Conservation (phyloP, 2,797 vertebrate species). For the Fratercula arctica region DNA sequence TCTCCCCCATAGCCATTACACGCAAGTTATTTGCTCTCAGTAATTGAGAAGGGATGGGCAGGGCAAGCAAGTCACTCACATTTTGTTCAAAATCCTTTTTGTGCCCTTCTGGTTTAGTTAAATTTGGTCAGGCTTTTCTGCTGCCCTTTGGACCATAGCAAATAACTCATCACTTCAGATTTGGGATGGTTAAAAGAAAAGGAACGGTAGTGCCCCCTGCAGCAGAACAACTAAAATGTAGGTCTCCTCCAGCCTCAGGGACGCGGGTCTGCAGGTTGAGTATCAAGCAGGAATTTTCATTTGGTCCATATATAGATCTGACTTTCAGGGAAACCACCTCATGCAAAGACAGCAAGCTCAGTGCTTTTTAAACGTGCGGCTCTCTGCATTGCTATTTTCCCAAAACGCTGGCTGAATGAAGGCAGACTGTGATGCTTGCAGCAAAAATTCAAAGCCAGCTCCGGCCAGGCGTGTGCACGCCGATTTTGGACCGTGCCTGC, state of each 20-base stretch:
- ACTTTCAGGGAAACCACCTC: not conserved
- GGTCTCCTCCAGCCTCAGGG: not conserved
- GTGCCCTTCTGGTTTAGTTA: slow-evolving; percentile 65
- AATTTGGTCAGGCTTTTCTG: slow-evolving; percentile 67
- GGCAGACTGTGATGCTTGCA: not conserved
- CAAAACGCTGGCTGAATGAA: not conserved
- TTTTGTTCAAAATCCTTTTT: slow-evolving; percentile 61
- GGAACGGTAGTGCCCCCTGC: slow-evolving; percentile 63
- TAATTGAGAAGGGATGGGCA: slow-evolving; percentile 65
- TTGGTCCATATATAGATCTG: not conserved
- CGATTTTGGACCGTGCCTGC: not conserved
- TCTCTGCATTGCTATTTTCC: not conserved
- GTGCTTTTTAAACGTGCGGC: not conserved
- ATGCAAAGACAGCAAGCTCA: not conserved
- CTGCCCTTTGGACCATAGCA: slow-evolving; percentile 61
- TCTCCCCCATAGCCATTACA: slow-evolving; percentile 25
- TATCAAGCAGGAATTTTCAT: not conserved
- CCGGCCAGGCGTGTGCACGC: not conserved
- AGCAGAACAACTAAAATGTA: not conserved
- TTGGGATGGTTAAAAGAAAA: not conserved
- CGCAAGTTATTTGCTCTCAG: slow-evolving; percentile 57
- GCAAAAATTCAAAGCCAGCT: not conserved
- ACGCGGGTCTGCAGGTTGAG: not conserved
- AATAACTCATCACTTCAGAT: slow-evolving; percentile 52
- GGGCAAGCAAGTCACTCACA: slow-evolving; percentile 47